Base-by-base conservation (phyloP, 2,888 invertebrate species). In the Scotopteryx bipunctaria region DNA sequence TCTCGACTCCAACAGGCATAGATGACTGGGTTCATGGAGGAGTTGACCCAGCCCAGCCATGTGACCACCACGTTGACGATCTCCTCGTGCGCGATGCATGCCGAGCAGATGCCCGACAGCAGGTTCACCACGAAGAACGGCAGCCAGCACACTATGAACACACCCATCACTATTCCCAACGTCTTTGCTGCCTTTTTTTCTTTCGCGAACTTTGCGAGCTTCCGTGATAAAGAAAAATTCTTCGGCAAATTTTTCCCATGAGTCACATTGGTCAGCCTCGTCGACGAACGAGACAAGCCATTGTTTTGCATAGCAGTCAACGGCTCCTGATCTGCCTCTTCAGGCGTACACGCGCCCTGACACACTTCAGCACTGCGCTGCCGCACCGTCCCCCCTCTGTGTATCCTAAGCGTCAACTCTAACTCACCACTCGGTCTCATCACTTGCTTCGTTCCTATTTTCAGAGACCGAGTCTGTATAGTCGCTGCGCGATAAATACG, bases 1-100 rank as follows among this genome's bases (percentile, higher is more conserved):
- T 99, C 99, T 73, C 97, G 93, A 91, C 98, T 98, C 95, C 98
- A 98, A 78, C 98, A 97, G n/a, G 98, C 98, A 83, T 99, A 99
- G 76, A 99, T 99, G 63, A 98, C 97, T 0, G 98, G 98, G 91
- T 98, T 98, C 97, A 98, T 98, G 56, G 97, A 96, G 36, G 97
- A 97, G 86, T 98, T 98, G 81, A 97, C 96, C 97, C 97, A 98
- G 43, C 98, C 98, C 31, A 97, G 92, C 98, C 98, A 98, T 63
- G 97, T 97, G 54, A 97, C 97, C 52, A 97, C 93, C 31, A 96
- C 95, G 59, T 95, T 94, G 17, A 97, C 95, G 51, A 97, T 93
- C 83, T 97, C 96, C 76, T 96, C 96, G 74, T 96, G 94, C 83
- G 95, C 94, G 66, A 97, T 96, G 84, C 97, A 97, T 71, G 94